A percentile compares a stretch with the other conserved stretches of the same genome.
These are phyloP conservation scores for Venturia canescens DNA, from an alignment of 1,140 invertebrate species.

Conservation along the genomic window DNA sequence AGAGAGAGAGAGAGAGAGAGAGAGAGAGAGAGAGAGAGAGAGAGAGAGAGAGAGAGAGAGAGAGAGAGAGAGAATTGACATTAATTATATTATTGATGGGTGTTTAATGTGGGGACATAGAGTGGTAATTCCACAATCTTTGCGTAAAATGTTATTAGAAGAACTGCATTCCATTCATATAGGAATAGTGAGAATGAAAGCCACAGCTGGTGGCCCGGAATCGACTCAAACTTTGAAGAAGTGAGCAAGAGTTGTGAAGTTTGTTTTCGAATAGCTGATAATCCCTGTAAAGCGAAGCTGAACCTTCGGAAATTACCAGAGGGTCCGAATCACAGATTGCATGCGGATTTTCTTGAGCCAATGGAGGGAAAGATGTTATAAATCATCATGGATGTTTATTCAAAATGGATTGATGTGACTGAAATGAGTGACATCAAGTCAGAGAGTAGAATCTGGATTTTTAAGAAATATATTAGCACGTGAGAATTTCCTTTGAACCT, in stretches of 20 bases:
- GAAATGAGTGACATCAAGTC: conserved; percentile 31
- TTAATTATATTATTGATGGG: conserved; percentile 50
- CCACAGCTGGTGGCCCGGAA: conserved; percentile 56
- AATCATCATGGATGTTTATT: conserved; percentile 35
- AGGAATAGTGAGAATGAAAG: conserved; percentile 56
- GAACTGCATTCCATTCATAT: conserved; percentile 57
- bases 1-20: too few species aligned
- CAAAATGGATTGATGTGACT: conserved; percentile 17
- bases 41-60: too few species aligned
- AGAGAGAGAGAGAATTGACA: too few species aligned
- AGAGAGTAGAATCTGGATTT: conserved; percentile 49
- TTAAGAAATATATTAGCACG: conserved; percentile 53
- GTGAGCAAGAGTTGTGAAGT: conserved; percentile 42
- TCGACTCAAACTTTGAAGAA: conserved; percentile 56
- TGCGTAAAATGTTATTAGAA: conserved; percentile 49
- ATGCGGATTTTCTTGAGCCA: conserved; percentile 43
- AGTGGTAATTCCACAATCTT: conserved; percentile 48
- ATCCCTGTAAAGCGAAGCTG: conserved; percentile 30
- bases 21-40: too few species aligned
- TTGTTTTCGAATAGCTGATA: conserved; percentile 23
- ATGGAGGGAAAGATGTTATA: conserved; percentile 28
- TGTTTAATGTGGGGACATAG: conserved; percentile 46
- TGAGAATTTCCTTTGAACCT: conserved; percentile 51
- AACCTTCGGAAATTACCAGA: conserved; percentile 42
- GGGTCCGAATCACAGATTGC: conserved; percentile 31